A percentile compares a stretch with the other conserved stretches of the same genome.
These are phyloP conservation scores for Blastomussa wellsi DNA, from an alignment of 92 coral and sea anemone genomes.

Conservation along the genomic window DNA sequence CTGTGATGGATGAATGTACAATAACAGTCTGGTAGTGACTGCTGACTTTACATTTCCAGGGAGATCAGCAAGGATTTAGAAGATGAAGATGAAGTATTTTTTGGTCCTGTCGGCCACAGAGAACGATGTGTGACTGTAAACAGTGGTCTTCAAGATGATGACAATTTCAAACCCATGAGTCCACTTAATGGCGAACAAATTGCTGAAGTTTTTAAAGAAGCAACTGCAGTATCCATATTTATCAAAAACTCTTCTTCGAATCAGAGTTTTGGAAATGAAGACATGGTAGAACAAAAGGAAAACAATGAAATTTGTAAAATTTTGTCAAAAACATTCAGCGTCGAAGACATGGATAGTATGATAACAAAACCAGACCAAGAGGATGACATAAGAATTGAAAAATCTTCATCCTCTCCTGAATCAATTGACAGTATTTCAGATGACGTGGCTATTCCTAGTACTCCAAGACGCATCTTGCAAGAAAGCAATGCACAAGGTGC, in stretches of 20 bases:
- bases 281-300: constrained; percentile 29
- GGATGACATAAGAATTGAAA: not conserved
- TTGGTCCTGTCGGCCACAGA: constrained; percentile 92
- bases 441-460: not conserved
- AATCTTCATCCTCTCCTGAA: constrained; percentile 19
- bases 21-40: not conserved
- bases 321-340: constrained; percentile 24
- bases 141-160: constrained; percentile 51
- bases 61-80: constrained; percentile 43
- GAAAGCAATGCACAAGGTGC: constrained; percentile 22
- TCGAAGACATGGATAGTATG: not conserved
- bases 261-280: constrained; percentile 9
- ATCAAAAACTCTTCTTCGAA: constrained; percentile 48
- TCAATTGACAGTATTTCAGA: not conserved
- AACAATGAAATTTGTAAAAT: constrained; percentile 6
- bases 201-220: constrained; percentile 95
- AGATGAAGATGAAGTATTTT: constrained; percentile 92
- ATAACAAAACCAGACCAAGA: not conserved
- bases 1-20: not conserved
- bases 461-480: constrained; percentile 21
- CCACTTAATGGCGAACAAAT: constrained; percentile 90
- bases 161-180: constrained; percentile 64
- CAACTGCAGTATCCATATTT: constrained; percentile 84
- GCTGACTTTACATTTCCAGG: constrained; percentile 24
- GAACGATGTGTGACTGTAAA: constrained; percentile 85